Evolutionary conservation across 2,113 vertebrate genomes (phyloP).

Genomic region (Calypte anna): DNA sequence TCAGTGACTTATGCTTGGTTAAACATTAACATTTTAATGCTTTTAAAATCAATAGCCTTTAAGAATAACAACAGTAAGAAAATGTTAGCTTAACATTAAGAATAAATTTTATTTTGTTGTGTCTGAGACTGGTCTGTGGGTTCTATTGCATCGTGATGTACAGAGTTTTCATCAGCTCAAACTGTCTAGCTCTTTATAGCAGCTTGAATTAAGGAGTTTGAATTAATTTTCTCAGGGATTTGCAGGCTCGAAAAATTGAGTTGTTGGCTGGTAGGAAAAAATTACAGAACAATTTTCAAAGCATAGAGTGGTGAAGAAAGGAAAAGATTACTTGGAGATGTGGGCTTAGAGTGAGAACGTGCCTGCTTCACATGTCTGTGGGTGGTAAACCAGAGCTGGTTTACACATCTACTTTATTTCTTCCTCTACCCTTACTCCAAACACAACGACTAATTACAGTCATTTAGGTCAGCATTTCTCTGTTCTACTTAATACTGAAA

Average conservation of each 20-base stretch:
- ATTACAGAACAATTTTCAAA: constrained; percentile 47
- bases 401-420: constrained; percentile 39
- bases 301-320: constrained; percentile 52
- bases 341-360: constrained; percentile 30
- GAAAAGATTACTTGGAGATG: constrained; percentile 53
- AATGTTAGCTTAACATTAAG: constrained; percentile 7
- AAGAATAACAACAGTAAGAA: background rate
- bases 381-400: constrained; percentile 32
- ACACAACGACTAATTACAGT: constrained; percentile 40
- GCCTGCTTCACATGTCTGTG: constrained; percentile 18
- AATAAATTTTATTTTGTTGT: constrained; percentile 19
- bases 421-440: constrained; percentile 6
- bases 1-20: background rate
- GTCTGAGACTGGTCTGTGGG: background rate
- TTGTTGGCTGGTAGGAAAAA: constrained; percentile 47
- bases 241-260: constrained; percentile 34
- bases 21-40: constrained; percentile 5
- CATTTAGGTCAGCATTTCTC: constrained; percentile 14
- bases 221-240: constrained; percentile 31
- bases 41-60: background rate
- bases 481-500: background rate
- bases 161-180: constrained; percentile 21
- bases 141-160: constrained; percentile 32
- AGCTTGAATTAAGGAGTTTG: constrained; percentile 46
- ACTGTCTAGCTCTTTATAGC: background rate